Evolutionary conservation across 2,113 vertebrate genomes (phyloP).

Genomic region (cattle (Bos taurus)): ARS-UCD2.0 NC_037329.1:3615001-3615500

Average conservation of each 20-base stretch:
- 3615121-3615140: not conserved
- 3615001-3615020: not conserved
- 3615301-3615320: not conserved
- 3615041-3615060: not conserved
- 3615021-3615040: not conserved
- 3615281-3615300: not conserved
- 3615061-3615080: not conserved
- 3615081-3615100: not conserved
- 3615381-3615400: not conserved
- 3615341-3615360: not conserved
- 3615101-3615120: not conserved
- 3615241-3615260: too few species aligned
- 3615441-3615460: not conserved
- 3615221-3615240: not conserved
- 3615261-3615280: not conserved
- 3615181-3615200: not conserved
- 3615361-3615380: not conserved
- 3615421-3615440: not conserved
- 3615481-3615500: not conserved
- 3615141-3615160: not conserved
- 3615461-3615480: not conserved
- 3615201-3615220: too few species aligned
- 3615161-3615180: not conserved
- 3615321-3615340: not conserved
- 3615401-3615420: not conserved